These are phyloP conservation scores for Callipepla californica DNA, from an alignment of 2,113 vertebrate species.

Conservation along the genomic window DNA sequence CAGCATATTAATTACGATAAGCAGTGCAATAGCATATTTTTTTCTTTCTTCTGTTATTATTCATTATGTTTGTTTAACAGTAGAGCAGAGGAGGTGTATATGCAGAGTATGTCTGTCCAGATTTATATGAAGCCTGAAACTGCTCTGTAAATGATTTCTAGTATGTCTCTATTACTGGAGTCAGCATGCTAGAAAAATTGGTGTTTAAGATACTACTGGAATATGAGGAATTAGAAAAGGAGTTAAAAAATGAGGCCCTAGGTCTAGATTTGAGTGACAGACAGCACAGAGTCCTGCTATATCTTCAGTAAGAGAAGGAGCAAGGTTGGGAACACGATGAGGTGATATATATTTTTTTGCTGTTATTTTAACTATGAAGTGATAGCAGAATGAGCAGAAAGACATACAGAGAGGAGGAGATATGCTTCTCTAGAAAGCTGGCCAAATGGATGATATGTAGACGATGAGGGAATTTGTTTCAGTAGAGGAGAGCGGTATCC, in stretches of 20 bases:
- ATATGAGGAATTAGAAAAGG: not conserved
- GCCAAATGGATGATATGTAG: not conserved
- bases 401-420: not conserved
- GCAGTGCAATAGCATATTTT: not conserved
- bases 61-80: not conserved
- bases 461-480: fast-evolving
- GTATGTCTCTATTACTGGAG: not conserved
- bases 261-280: not conserved
- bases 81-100: not conserved
- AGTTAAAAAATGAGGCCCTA: not conserved
- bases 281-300: not conserved
- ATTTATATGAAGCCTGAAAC: not conserved
- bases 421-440: not conserved
- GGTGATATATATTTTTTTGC: not conserved
- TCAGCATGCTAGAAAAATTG: not conserved
- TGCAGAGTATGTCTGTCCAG: not conserved
- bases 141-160: not conserved
- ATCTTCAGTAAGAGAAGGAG: not conserved
- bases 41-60: not conserved
- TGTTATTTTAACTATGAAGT: not conserved
- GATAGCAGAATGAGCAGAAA: not conserved
- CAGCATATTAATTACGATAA: not conserved
- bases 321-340: not conserved
- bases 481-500: not conserved
- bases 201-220: not conserved